These are phyloP conservation scores for Notospermus geniculatus DNA, from an alignment of 1,140 invertebrate species.

Conservation along the genomic window DNA sequence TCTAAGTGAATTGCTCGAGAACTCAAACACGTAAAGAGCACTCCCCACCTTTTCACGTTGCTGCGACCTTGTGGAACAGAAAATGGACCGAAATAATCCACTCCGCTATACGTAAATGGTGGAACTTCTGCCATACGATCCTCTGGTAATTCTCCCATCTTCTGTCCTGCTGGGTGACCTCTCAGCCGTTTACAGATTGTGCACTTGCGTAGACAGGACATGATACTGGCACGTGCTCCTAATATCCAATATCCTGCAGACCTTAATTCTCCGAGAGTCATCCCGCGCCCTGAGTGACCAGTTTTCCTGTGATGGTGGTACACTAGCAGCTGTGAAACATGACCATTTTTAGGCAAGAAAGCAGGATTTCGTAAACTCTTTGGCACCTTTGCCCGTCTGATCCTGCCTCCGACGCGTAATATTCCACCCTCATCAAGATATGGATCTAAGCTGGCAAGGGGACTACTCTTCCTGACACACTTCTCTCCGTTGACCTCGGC, in stretches of 20 bases:
- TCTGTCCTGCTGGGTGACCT: slow-evolving; percentile 7
- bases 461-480: too few species aligned
- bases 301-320: too few species aligned
- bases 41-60: background rate
- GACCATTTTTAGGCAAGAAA: background rate
- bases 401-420: background rate
- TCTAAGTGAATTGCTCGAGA: background rate
- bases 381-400: background rate
- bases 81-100: slow-evolving; percentile 1
- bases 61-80: background rate
- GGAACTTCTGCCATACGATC: background rate
- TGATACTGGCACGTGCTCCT: background rate
- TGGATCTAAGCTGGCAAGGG: too few species aligned
- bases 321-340: background rate
- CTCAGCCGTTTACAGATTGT: slow-evolving; percentile 11
- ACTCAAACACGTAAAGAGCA: background rate
- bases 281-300: background rate
- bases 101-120: background rate
- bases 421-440: too few species aligned
- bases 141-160: slow-evolving; percentile 18
- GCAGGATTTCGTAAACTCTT: background rate
- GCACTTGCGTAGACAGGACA: slow-evolving; percentile 14
- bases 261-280: slow-evolving; percentile 13
- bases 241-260: slow-evolving; percentile 22
- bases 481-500: too few species aligned